These are phyloP conservation scores for Dipodomys merriami DNA, from an alignment of 2,113 vertebrate genomes.

Conservation along the genomic window DNA sequence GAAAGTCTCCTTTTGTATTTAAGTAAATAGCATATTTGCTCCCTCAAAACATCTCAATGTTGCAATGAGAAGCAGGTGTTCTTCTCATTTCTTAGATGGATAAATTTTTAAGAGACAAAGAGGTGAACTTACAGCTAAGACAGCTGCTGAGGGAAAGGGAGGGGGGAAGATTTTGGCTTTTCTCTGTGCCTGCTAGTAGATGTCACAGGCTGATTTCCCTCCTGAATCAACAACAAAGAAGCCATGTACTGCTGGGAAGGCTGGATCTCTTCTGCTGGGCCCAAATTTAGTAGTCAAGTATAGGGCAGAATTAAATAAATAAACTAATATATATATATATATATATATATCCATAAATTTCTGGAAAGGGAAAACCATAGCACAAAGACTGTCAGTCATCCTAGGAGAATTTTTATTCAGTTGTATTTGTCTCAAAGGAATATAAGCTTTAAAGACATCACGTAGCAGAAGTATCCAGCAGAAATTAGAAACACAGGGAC, in stretches of 20 bases:
- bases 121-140: conserved; percentile 50
- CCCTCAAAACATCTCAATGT: conserved; percentile 39
- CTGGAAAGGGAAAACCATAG: not conserved
- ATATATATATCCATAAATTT: not conserved
- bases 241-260: not conserved
- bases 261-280: not conserved
- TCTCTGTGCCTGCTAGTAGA: not conserved
- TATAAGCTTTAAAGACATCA: not conserved
- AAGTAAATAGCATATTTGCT: conserved; percentile 47
- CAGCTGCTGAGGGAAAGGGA: conserved; percentile 30
- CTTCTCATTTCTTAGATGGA: conserved; percentile 55
- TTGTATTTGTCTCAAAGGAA: not conserved
- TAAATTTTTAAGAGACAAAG: conserved; percentile 63
- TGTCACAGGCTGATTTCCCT: not conserved
- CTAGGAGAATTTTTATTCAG: conserved; percentile 7
- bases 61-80: conserved; percentile 74
- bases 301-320: not conserved
- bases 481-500: not conserved
- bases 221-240: not conserved
- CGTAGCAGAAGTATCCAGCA: not conserved
- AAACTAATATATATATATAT: not conserved
- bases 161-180: not conserved
- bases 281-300: not conserved
- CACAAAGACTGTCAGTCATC: conserved; percentile 26
- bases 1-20: conserved; percentile 23